Base-by-base conservation (phyloP, 1,140 invertebrate genomes). In the Drosophila pallidifrons region DNA sequence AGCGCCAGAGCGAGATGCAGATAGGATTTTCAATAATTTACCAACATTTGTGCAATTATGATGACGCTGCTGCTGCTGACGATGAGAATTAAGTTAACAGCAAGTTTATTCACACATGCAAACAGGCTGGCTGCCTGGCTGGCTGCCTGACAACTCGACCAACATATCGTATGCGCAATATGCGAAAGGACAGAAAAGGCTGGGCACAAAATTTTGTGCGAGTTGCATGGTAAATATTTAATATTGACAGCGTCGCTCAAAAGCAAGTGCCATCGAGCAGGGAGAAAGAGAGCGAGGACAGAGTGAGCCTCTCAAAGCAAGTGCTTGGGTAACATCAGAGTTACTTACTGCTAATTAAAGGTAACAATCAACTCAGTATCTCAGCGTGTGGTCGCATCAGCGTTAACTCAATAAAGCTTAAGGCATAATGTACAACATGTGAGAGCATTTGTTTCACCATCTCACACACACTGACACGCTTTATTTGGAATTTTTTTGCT, bases 211-310 rank as follows among this genome's bases (percentile, higher is more conserved):
- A 77, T 77, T 71, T 72, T 78, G 28, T 57, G 32, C 54, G 45
- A 52, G 47, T 64, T 75, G 54, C 61, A 70, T 52, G 43, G 63
- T 87, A 83, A 88, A 87, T 87, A 83, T 80, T 88, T 87, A 83
- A 87, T 88, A 58, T 72, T 32, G 59, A 66, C 68, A 78, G 68
- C 30, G 11, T 10, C 41, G 30, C 51, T 25, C 57, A 43, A 59
- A 25, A 60, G 64, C 47, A 41, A 60, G 28, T 69, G 30, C 43
- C 8, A 25, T 35, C 47, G 25, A 4, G 35, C 58, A 13, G 10
- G 13, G 13, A 35, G 41, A 20, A 10, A 4, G 11, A 46, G 8
- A n/a, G 15, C n/a, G 16, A n/a, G 6, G n/a, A 32, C 8, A 58
- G 32, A 32, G 32, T 2, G 15, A 57, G 45, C 7, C 35, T 32